A percentile compares a stretch with the other conserved stretches of the same genome.
phyloP scores from a whole-genome alignment of 1,140 invertebrate species.

The Heterodera carotae region DNA sequence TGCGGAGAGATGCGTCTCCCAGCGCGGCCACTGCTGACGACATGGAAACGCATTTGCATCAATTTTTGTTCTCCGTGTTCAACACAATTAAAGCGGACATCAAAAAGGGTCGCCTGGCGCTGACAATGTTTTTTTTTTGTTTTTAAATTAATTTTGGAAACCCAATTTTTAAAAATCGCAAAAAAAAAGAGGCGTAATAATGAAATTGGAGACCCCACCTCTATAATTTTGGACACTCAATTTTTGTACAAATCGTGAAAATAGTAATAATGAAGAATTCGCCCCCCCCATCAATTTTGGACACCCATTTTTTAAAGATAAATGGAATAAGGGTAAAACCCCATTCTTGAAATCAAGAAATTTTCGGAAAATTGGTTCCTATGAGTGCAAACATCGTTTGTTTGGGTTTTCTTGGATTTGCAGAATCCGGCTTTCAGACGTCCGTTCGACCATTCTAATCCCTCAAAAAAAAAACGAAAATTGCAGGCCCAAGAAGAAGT shows the following conservation, averaged over 20 bases:
- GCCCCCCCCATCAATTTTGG: too few species aligned
- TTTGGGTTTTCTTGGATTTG: too few species aligned
- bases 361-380: too few species aligned
- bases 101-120: slow-evolving; percentile 29
- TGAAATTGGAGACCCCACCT: too few species aligned
- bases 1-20: not conserved
- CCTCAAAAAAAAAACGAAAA: not conserved
- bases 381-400: not conserved
- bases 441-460: too few species aligned
- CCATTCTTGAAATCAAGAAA: too few species aligned
- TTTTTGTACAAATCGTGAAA: too few species aligned
- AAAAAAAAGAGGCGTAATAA: not conserved
- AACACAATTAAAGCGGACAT: slow-evolving; percentile 26
- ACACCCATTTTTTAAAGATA: too few species aligned
- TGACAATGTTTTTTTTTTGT: slow-evolving; percentile 24
- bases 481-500: slow-evolving; percentile 37
- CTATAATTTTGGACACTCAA: too few species aligned
- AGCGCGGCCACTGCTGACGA: not conserved
- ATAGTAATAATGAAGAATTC: too few species aligned
- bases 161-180: not conserved
- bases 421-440: too few species aligned
- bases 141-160: not conserved
- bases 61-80: slow-evolving; percentile 31
- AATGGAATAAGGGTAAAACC: too few species aligned
- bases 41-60: slow-evolving; percentile 1